Evolutionary conservation across 2,797 vertebrate species (phyloP).

Genomic region (Pogoniulus pusillus): DNA sequence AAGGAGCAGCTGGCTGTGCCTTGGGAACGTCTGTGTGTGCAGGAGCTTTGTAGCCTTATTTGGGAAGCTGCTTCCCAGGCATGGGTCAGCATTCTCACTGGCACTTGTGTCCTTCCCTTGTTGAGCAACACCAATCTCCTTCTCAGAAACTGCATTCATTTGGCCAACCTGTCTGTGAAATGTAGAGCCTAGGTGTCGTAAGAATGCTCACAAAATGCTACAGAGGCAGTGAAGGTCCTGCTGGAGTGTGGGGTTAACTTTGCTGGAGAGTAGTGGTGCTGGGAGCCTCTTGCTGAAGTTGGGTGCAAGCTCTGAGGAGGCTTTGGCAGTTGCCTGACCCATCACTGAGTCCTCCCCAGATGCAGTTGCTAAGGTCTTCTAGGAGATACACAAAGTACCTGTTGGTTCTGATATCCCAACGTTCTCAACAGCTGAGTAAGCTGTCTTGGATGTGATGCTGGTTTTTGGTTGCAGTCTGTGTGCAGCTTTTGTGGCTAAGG

Average conservation of each 20-base stretch:
- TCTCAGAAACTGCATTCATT: neutral
- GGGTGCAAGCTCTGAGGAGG: neutral
- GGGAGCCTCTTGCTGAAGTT: neutral
- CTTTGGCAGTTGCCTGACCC: neutral
- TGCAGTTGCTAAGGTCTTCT: rapidly evolving
- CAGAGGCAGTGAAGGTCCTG: rapidly evolving
- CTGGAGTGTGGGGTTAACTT: neutral
- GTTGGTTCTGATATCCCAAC: neutral
- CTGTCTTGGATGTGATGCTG: neutral
- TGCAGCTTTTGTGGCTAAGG: neutral
- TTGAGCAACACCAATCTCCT: neutral
- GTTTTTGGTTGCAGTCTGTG: neutral
- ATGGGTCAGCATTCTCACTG: rapidly evolving
- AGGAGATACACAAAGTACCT: neutral
- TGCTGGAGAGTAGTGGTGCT: neutral
- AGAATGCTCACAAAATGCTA: neutral
- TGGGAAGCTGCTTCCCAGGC: constrained; percentile 24
- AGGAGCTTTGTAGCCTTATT: constrained; percentile 10
- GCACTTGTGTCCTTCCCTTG: rapidly evolving
- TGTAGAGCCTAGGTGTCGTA: neutral
- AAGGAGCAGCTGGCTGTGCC: neutral
- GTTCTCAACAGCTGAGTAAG: neutral
- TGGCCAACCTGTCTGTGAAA: rapidly evolving
- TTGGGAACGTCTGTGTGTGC: neutral
- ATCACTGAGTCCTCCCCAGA: neutral